Base-by-base conservation (phyloP, 64 coral and sea anemone species). In the Astreopora myriophthalma region DNA sequence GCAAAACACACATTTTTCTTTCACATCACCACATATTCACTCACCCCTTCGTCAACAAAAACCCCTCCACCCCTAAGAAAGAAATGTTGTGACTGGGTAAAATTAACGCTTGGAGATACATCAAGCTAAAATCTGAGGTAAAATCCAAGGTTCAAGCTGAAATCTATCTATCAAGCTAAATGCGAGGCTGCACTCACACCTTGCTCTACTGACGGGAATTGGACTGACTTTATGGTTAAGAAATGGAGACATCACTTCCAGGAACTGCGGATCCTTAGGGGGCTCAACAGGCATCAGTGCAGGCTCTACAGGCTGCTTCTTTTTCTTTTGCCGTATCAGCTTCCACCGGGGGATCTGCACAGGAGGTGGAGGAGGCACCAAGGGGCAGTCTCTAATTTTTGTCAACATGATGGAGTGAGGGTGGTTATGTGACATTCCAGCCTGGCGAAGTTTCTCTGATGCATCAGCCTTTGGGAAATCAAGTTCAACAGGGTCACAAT, bases 321-420 rank as follows among this genome's bases (percentile, higher is more conserved):
- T 95, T 69, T 98, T 98, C 87, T 98, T 98, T 48, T 98, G 96
- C 63, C 96, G 92, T 37, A 98, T 98, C 29, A 98, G 94, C 58
- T 92, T 98, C 96, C 96, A 98, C 12, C 96, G 91, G 14, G 96
- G 96, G 39, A 98, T 95, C 71, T 93, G 86, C 8, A 98, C 49
- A 14, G 96, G 96, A 42, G 96, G 96, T 14, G 96, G 96, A 55
- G 96, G 96, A 25, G 96, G 93, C 3, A 98, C 96, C 31, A 98
- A 87, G 24, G 96, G 96, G 10, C 93, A 95, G 80, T 98, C 93
- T 20, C 96, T 85, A 14, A 92, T 57, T 32, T 75, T 89, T 3
- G 94, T 98, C n/a, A 98, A 87, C 89, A 98, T 84, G 11, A 98
- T 90, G 8, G 96, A 82, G 58, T 98, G 96, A 6, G 96, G 96